Conservation (phyloP, 2,113 vertebrate species). For the Epinephelus fuscoguttatus region DNA sequence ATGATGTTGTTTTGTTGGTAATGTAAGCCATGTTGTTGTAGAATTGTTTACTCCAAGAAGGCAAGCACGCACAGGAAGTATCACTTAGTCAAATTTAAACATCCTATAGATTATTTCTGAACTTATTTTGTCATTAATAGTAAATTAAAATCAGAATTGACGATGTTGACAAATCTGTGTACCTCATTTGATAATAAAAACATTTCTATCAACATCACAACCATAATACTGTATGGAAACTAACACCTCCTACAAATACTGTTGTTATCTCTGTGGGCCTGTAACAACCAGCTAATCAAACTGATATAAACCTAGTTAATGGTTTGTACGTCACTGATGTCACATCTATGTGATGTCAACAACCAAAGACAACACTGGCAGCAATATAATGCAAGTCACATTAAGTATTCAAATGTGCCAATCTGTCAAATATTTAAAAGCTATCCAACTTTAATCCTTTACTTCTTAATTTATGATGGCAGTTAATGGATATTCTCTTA, state of each 20-base stretch:
- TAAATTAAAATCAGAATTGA: background rate
- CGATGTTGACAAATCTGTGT: background rate
- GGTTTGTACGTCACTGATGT: conserved; percentile 24
- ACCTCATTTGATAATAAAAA: conserved; percentile 20
- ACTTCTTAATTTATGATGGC: background rate
- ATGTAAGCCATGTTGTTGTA: conserved; percentile 1
- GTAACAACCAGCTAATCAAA: conserved; percentile 3
- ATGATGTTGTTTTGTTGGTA: background rate
- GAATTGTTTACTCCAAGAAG: background rate
- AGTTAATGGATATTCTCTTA: background rate
- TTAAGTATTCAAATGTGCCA: background rate
- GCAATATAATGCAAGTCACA: background rate
- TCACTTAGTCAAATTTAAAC: conserved; percentile 2
- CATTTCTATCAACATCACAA: background rate
- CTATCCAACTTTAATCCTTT: background rate
- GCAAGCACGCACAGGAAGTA: background rate
- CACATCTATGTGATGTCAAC: background rate
- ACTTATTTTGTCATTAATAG: background rate
- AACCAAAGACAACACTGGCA: conserved; percentile 10
- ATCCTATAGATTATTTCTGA: conserved; percentile 12
- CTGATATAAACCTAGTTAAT: conserved; percentile 8
- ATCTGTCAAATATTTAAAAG: conserved; percentile 21
- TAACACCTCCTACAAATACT: background rate
- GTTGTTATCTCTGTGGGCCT: background rate
- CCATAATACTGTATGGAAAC: conserved; percentile 8